Evolutionary conservation across 1,140 invertebrate genomes (phyloP).

Genomic region (Limonius californicus): DNA sequence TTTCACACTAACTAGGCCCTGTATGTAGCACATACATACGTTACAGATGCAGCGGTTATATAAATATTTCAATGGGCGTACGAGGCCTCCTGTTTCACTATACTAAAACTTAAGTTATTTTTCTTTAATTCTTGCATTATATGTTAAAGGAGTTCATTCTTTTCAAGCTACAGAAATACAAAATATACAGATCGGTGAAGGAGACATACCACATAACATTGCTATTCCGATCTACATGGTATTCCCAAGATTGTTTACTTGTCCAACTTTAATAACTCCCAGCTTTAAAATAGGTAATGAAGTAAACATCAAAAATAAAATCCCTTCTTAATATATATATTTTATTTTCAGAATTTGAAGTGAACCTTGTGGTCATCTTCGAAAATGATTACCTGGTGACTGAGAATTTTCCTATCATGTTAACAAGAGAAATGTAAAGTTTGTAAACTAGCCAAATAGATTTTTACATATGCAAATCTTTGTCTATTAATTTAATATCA

Average conservation of each 20-base stretch:
- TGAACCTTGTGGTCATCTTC: slow-evolving; percentile 91
- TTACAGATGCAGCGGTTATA: too few species aligned
- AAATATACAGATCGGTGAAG: slow-evolving; percentile 95
- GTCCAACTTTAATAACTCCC: slow-evolving; percentile 83
- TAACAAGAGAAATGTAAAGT: slow-evolving; percentile 54
- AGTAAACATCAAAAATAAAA: not conserved
- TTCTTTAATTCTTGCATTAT: too few species aligned
- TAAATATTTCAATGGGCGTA: too few species aligned
- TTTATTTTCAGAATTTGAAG: slow-evolving; percentile 84
- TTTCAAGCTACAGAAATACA: slow-evolving; percentile 98
- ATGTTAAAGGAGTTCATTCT: too few species aligned
- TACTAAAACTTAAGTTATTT: too few species aligned
- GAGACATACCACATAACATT: slow-evolving; percentile 77
- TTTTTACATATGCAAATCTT: too few species aligned
- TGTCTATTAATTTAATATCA: too few species aligned
- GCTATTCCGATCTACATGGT: slow-evolving; percentile 93
- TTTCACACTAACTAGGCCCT: too few species aligned
- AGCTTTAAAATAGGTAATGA: slow-evolving; percentile 93
- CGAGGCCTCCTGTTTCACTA: too few species aligned
- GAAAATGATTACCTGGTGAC: slow-evolving; percentile 90
- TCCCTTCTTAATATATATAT: not conserved
- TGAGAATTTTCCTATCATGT: slow-evolving; percentile 91
- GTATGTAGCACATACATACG: too few species aligned
- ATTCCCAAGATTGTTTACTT: slow-evolving; percentile 92
- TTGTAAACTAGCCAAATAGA: too few species aligned